These are phyloP conservation scores for Leucoraja erinaceus DNA, from an alignment of 2,113 vertebrate genomes.

Conservation along the genomic window DNA sequence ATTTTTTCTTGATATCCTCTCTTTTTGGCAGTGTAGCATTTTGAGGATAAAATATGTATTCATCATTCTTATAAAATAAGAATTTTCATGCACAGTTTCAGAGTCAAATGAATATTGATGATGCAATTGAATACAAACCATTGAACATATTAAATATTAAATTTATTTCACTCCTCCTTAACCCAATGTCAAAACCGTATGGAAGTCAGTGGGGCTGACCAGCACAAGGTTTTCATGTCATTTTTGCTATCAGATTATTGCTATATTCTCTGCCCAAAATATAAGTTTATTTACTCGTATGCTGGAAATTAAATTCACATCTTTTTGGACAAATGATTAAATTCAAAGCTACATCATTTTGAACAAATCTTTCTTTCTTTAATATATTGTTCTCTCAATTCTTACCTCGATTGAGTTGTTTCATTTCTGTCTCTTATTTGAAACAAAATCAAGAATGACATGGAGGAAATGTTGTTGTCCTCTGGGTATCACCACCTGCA, in stretches of 20 bases:
- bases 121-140: background rate
- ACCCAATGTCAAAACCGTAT: too few species aligned
- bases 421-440: background rate
- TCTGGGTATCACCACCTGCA: background rate
- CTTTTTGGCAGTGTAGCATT: background rate
- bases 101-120: conserved; percentile 16
- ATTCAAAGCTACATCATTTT: background rate
- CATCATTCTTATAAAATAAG: conserved; percentile 13
- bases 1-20: background rate
- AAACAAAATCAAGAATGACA: background rate
- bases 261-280: background rate
- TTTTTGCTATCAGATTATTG: too few species aligned
- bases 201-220: too few species aligned
- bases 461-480: background rate
- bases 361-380: too few species aligned
- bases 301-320: background rate
- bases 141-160: background rate
- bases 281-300: background rate
- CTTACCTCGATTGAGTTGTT: background rate
- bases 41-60: background rate
- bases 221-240: too few species aligned
- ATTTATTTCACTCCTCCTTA: too few species aligned
- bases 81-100: background rate
- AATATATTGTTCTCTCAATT: background rate
- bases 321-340: background rate